Percentiles rank a stretch among this genome's conserved stretches.
Evolutionary conservation across 2,113 vertebrate genomes (phyloP).

Genomic region (Vicugna pacos): DNA sequence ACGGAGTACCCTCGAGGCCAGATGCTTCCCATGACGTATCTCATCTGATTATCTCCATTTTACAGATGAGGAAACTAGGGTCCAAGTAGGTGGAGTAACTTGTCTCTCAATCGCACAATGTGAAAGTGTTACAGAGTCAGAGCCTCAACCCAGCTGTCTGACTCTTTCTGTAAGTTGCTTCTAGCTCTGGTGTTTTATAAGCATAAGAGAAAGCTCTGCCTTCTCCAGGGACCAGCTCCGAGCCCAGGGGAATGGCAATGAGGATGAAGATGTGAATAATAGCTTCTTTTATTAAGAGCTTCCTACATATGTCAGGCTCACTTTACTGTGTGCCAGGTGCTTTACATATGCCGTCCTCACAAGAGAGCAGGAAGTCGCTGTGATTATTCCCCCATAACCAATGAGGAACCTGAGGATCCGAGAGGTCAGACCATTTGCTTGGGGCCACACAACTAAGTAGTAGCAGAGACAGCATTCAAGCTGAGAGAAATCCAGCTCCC

Average conservation of each 20-base stretch:
- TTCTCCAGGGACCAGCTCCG: not conserved
- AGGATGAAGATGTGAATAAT: not conserved
- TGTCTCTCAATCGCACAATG: not conserved
- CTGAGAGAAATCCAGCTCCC: not conserved
- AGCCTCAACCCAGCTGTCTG: not conserved
- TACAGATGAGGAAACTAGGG: not conserved
- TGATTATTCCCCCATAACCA: not conserved
- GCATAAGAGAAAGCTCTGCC: not conserved
- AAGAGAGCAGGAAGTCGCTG: not conserved
- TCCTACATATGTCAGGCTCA: not conserved
- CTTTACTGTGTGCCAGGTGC: not conserved
- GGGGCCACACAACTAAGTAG: not conserved
- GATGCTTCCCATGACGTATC: accelerated
- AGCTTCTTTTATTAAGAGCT: constrained; percentile 42
- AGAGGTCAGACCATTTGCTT: not conserved
- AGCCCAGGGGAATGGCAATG: not conserved
- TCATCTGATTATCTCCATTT: not conserved
- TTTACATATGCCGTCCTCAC: not conserved
- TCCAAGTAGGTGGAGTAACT: not conserved
- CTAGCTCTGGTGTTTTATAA: not conserved
- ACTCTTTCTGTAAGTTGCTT: not conserved
- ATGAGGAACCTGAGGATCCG: not conserved
- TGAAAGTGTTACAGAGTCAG: not conserved
- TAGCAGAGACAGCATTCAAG: not conserved
- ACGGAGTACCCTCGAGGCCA: not conserved